Evolutionary conservation across 2,888 invertebrate species (phyloP).

Genomic region (Eilema depressum): DNA sequence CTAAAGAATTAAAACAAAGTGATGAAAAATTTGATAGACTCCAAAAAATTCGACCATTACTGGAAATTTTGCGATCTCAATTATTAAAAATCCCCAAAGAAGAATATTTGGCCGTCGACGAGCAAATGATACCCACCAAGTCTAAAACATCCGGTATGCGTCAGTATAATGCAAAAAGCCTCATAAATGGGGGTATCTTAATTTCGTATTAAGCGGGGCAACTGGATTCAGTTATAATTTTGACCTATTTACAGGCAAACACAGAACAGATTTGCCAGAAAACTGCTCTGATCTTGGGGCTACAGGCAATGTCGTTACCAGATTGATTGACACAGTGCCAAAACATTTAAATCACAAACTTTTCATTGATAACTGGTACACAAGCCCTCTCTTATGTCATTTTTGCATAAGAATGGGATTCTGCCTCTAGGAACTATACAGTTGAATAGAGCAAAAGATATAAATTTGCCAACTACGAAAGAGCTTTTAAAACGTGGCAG

Average conservation of each 20-base stretch:
- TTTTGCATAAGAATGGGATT: too few species aligned
- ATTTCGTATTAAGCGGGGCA: not conserved
- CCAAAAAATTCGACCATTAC: constrained; percentile 1
- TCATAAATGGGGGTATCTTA: too few species aligned
- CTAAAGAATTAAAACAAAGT: constrained; percentile 22
- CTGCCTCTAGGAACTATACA: too few species aligned
- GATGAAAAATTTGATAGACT: constrained; percentile 34
- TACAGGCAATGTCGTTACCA: not conserved
- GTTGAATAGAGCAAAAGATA: too few species aligned
- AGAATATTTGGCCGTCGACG: constrained; percentile 2
- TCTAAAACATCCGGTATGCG: too few species aligned
- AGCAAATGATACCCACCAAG: not conserved
- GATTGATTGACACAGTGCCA: too few species aligned
- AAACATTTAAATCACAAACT: too few species aligned
- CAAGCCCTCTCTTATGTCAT: too few species aligned
- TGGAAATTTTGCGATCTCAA: not conserved
- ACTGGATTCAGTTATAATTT: not conserved
- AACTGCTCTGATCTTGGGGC: constrained; percentile 8
- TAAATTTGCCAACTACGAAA: constrained; percentile 1
- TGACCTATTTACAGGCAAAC: constrained; percentile 1
- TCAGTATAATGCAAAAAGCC: too few species aligned
- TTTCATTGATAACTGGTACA: too few species aligned
- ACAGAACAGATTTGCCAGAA: not conserved
- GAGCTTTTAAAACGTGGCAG: not conserved
- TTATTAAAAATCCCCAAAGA: too few species aligned